Evolutionary conservation across 2,888 invertebrate species (phyloP), one percentile per base, ranked within the genome.

Genomic region (Orchestes rusci): DNA sequence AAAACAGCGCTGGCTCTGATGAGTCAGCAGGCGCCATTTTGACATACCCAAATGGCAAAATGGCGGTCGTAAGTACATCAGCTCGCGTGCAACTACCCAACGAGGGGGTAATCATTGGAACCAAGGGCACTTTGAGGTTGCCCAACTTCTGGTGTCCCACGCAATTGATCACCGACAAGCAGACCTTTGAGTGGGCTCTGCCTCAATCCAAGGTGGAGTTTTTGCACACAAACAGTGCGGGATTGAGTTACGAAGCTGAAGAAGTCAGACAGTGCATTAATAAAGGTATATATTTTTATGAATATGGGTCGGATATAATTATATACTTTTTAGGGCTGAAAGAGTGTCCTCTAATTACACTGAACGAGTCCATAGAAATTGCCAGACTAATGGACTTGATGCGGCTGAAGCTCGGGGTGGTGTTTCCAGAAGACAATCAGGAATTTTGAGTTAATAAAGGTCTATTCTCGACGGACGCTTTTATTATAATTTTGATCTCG

Each of bases 131-230:
- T 8, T 72, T 85, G 48, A 73, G 69, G 62, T 74, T 85, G 32
- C 70, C 71, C 1, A 71, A 73, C 41, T 87, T 89, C 63, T 89
- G 88, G 88, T 77, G 80, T 53, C 81, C 87, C 0, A 79, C 80
- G 1, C 73, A 73, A 45, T 64, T 84, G n/a, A 75, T 77, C 45
- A 74, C 81, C 49, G 77, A 84, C 16, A 78, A 74, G 73, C 58
- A 75, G 71, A 56, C 75, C 73, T 35, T 55, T 16, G 77, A 80
- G 53, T 80, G 79, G 73, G 69, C 77, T 18, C 63, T 86, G 16
- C 87, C 88, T 0, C 70, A 75, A 53, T 75, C 75, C 4, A 71
- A 75, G 50, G 68, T 70, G 46, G 69, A 72, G 44, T 77, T 77
- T 50, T 42, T 54, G 19, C 56, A 58, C 60, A 62, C 65, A 43